Evolutionary conservation across 2,113 vertebrate genomes (phyloP).

Genomic region (Antigone vipio): DNA sequence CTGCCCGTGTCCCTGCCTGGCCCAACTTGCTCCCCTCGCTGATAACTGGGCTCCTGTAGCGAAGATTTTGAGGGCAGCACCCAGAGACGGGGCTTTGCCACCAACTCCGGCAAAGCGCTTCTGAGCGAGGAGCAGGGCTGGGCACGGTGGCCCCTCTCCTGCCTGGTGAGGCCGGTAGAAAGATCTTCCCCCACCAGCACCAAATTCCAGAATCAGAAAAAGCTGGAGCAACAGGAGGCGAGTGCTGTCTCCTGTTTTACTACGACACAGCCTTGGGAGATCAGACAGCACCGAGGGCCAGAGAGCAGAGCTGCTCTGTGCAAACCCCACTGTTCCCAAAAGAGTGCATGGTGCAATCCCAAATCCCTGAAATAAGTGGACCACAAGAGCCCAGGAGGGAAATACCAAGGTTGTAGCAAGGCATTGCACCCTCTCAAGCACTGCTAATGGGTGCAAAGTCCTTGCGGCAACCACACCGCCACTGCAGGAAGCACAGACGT

Average conservation of each 20-base stretch:
- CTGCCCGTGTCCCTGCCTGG: not conserved
- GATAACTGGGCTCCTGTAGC: accelerated
- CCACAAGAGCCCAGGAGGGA: not conserved
- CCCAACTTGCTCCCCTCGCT: accelerated
- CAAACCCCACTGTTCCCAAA: not conserved
- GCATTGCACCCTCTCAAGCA: accelerated
- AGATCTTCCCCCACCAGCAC: not conserved
- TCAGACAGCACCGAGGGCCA: accelerated
- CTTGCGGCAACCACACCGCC: not conserved
- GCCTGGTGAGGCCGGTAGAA: accelerated
- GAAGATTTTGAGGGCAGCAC: not conserved
- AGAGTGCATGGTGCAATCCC: accelerated
- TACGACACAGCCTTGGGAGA: not conserved
- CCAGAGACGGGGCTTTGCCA: not conserved
- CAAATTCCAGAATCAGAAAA: not conserved
- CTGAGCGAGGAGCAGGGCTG: accelerated
- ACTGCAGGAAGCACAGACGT: not conserved
- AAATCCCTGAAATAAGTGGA: not conserved
- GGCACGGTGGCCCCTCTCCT: accelerated
- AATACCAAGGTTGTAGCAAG: not conserved
- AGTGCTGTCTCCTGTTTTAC: not conserved
- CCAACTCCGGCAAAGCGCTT: not conserved
- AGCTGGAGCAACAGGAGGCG: accelerated
- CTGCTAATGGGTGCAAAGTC: not conserved
- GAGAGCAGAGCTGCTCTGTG: not conserved